Conservation (phyloP, 2,797 vertebrate genomes). For the Paguma larvata region DNA sequence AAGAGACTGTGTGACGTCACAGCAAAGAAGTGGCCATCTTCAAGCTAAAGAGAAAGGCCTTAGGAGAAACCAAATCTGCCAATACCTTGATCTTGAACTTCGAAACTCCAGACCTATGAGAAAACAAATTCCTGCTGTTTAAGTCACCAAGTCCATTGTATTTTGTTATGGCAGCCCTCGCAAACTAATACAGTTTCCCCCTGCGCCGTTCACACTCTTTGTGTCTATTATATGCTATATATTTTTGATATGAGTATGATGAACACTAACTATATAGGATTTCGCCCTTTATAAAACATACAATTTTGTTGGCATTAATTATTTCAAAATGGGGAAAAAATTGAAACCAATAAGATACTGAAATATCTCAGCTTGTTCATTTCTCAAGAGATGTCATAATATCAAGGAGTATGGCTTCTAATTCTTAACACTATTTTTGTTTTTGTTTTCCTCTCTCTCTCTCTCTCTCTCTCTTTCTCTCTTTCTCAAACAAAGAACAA, state of each 20-base stretch:
- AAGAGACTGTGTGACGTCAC: neutral
- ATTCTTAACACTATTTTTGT: neutral
- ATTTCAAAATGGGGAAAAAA: neutral
- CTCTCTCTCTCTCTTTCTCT: neutral
- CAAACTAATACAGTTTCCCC: neutral
- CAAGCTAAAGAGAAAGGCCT: neutral
- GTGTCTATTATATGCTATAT: neutral
- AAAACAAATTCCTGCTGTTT: neutral
- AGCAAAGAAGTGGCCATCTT: neutral
- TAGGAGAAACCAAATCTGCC: neutral
- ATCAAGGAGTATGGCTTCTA: neutral
- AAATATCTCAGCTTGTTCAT: neutral
- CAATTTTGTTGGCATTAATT: neutral
- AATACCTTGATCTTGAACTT: neutral
- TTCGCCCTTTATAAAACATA: neutral
- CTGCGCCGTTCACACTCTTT: neutral
- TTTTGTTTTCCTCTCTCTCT: neutral
- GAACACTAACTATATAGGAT: neutral
- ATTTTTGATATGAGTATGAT: neutral
- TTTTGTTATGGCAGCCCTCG: neutral
- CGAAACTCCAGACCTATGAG: neutral
- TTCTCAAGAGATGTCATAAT: neutral
- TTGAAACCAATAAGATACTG: neutral
- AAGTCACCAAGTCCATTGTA: neutral
- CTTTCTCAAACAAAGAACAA: neutral